Evolutionary conservation across 2,888 invertebrate genomes (phyloP).

Genomic region (Dasysyrphus albostriatus): DNA sequence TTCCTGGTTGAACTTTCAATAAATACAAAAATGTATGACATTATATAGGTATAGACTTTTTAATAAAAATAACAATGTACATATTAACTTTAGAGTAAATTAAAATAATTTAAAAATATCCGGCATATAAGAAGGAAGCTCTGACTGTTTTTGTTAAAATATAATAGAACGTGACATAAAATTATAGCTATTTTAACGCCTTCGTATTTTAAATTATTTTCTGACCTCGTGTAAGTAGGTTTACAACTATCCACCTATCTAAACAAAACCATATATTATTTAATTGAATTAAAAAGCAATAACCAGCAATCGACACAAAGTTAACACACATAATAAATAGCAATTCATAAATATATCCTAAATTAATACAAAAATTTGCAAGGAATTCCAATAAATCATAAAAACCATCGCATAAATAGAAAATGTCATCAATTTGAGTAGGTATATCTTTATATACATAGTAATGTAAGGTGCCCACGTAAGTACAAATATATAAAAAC

Average conservation of each 20-base stretch:
- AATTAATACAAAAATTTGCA: background rate
- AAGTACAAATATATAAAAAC: background rate
- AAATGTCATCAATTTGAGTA: slow-evolving; percentile 33
- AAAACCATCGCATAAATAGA: slow-evolving; percentile 34
- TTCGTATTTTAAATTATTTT: background rate
- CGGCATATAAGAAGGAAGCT: background rate
- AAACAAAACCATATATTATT: too few species aligned
- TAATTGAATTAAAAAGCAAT: slow-evolving; percentile 13
- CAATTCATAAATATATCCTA: background rate
- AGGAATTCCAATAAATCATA: slow-evolving; percentile 35
- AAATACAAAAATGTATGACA: too few species aligned
- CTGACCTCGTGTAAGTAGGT: background rate
- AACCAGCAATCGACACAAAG: background rate
- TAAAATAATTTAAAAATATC: background rate
- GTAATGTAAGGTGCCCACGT: slow-evolving; percentile 31
- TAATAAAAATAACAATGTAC: too few species aligned
- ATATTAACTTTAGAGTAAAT: too few species aligned
- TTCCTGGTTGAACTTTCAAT: too few species aligned
- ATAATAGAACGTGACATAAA: background rate
- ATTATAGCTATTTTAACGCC: background rate
- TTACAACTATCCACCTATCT: fast-evolving
- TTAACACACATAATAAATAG: background rate
- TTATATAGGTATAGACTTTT: too few species aligned
- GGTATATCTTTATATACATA: background rate
- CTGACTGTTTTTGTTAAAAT: background rate